Base-by-base conservation (phyloP, 2,888 invertebrate genomes). In the Physocephala rufipes region DNA sequence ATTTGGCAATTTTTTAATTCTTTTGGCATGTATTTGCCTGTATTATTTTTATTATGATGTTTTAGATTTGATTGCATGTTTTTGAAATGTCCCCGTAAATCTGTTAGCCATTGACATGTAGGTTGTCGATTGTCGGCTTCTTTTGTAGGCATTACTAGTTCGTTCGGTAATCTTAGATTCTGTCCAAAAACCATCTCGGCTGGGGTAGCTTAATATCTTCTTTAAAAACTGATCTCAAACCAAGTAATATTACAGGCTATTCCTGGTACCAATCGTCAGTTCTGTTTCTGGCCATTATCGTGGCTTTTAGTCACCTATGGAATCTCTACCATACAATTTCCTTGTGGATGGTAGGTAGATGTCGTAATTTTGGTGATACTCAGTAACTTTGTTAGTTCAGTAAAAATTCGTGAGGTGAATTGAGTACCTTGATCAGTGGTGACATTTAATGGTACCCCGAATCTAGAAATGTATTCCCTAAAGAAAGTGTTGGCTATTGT, bases 301-400 rank as follows among this genome's bases (percentile, higher is more conserved):
- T 49, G 49, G 49, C 45, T 45, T 49, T 19, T 19, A 49, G 19
- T 49, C 16, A n/a, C 16, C 49, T 2, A 49, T 49, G 49, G 16
- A 49, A 49, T 15, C 49, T 15, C 49, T 12, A 49, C 49, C 15
- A 49, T 49, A 15, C 49, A 7, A 49, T 49, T 49, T 19, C n/a
- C 49, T 49, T 49, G 49, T n/a, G 49, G 49, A 49, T 49, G 19
- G 12, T 49, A 49, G n/a, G 49, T n/a, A 49, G 49, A 49, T 13
- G 49, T 49, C 49, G 49, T 49, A 19, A 19, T 49, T 49, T 49
- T 49, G n/a, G n/a, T n/a, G n/a, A n/a, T 15, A 2, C 55, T 24
- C 3, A 51, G 2, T 51, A 51, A 51, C 2, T 3, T 2, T 16
- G 16, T 51, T 5, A 51, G 19, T 51, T 51, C 3, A 3, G 16